Conservation (phyloP, 2,888 invertebrate genomes). For the Zygothrica quintamaculata region DNA sequence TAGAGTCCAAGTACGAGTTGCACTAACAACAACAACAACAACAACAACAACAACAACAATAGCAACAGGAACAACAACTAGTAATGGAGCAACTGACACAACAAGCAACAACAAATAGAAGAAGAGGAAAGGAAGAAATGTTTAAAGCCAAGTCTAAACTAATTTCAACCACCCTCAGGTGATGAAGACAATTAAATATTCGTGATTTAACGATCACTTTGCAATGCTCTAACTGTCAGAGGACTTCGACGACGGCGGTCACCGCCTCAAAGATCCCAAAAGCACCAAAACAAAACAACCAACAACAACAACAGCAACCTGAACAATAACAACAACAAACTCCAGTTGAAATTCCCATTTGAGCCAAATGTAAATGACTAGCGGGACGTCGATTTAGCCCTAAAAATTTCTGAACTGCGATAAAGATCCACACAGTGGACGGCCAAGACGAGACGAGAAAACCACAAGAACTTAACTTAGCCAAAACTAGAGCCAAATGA, state of each 20-base stretch:
- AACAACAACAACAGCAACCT: conserved; percentile 15
- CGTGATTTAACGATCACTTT: conserved; percentile 85
- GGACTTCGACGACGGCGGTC: conserved; percentile 41
- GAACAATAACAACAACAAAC: conserved; percentile 26
- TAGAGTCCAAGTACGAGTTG: conserved; percentile 26
- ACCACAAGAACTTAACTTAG: conserved; percentile 63
- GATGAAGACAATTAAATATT: conserved; percentile 85
- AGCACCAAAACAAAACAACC: conserved; percentile 4
- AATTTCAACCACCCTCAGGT: conserved; percentile 83
- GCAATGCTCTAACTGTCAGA: conserved; percentile 77
- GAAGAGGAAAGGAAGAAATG: conserved; percentile 52
- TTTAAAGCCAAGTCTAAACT: conserved; percentile 74
- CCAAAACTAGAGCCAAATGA: conserved; percentile 42
- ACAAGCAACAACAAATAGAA: conserved; percentile 16
- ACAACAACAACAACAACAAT: conserved; percentile 13
- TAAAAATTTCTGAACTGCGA: conserved; percentile 66
- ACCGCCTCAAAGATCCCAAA: too few relatives aligned
- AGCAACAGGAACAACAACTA: conserved; percentile 15
- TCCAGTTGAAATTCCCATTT: conserved; percentile 51
- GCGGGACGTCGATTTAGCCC: conserved; percentile 62
- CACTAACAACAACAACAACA: conserved; percentile 27
- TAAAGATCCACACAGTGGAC: conserved; percentile 75
- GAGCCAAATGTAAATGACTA: conserved; percentile 76
- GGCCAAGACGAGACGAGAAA: conserved; percentile 13
- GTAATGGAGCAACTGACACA: conserved; percentile 35